Percentiles rank a stretch among this genome's conserved stretches.
Conservation (phyloP, 2,888 invertebrate species). For the Gasteruption jaculator region DNA sequence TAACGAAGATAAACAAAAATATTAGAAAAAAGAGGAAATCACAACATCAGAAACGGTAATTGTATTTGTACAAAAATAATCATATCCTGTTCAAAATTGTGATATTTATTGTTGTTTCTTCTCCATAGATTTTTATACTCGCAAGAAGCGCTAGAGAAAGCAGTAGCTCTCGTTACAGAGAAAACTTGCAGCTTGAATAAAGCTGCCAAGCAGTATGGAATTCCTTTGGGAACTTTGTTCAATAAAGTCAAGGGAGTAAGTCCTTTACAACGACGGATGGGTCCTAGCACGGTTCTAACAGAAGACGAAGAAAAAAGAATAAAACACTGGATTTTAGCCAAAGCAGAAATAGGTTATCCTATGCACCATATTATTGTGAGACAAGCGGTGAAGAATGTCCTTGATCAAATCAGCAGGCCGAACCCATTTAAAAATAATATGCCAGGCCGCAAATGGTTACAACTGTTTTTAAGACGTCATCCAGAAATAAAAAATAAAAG, state of each 20-base stretch:
- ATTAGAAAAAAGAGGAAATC: too few relatives aligned
- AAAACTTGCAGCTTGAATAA: slow-evolving; percentile 2
- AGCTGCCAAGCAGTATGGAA: slow-evolving; percentile 7
- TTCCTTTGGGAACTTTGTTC: slow-evolving; percentile 14
- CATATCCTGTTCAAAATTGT: too few relatives aligned
- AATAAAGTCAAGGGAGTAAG: slow-evolving; percentile 12
- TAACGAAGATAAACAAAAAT: too few relatives aligned
- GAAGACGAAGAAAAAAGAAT: slow-evolving; percentile 13
- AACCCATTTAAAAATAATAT: slow-evolving; percentile 19
- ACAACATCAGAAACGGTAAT: too few relatives aligned
- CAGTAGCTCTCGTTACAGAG: background rate
- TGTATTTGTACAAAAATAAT: too few relatives aligned
- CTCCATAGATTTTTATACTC: slow-evolving; percentile 2
- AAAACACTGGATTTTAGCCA: slow-evolving; percentile 21
- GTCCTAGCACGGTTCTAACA: slow-evolving; percentile 13
- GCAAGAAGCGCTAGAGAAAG: background rate
- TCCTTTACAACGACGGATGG: slow-evolving; percentile 13
- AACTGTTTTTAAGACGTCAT: slow-evolving; percentile 21
- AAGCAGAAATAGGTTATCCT: slow-evolving; percentile 20
- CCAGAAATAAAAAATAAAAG: slow-evolving; percentile 19
- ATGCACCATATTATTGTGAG: slow-evolving; percentile 19
- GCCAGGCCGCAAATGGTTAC: slow-evolving; percentile 24
- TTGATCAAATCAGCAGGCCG: slow-evolving; percentile 11
- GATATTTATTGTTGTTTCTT: too few relatives aligned
- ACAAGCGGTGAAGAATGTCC: slow-evolving; percentile 18